phyloP scores from a whole-genome alignment of 2,113 vertebrate species.

The Tenebrosternarchus preto region DNA sequence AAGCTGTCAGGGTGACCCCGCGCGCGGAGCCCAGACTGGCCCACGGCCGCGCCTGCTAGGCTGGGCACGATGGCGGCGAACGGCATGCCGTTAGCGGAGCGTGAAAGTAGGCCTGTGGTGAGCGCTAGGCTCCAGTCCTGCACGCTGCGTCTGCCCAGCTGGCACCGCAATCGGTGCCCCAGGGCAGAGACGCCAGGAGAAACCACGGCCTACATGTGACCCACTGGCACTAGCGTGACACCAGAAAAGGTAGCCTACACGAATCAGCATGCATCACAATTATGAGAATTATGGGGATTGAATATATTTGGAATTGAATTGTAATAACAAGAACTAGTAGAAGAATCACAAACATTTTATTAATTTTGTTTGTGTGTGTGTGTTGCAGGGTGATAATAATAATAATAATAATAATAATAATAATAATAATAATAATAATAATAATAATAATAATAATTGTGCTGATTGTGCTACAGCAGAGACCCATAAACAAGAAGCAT shows the following conservation, averaged over 20 bases:
- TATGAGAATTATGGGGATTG: neutral
- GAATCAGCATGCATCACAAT: neutral
- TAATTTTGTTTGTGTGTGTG: no score
- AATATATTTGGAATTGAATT: no score
- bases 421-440: no score
- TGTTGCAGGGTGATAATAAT: no score
- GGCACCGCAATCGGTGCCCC: neutral
- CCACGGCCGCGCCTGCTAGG: neutral
- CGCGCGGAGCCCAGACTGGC: neutral
- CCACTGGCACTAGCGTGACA: neutral
- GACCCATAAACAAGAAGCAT: neutral
- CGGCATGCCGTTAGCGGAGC: neutral
- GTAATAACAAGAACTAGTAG: no score
- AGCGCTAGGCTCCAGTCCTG: neutral
- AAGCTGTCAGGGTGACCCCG: neutral
- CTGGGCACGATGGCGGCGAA: neutral
- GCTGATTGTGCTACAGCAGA: neutral
- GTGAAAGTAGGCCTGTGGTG: constrained; percentile 2
- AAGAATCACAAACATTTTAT: no score
- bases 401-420: no score
- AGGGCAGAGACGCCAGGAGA: neutral
- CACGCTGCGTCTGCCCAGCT: neutral
- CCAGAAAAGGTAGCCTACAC: neutral
- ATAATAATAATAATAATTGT: no score
- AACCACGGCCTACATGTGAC: neutral